Conservation (phyloP, 2,797 vertebrate genomes). For the Cuculus canorus region DNA sequence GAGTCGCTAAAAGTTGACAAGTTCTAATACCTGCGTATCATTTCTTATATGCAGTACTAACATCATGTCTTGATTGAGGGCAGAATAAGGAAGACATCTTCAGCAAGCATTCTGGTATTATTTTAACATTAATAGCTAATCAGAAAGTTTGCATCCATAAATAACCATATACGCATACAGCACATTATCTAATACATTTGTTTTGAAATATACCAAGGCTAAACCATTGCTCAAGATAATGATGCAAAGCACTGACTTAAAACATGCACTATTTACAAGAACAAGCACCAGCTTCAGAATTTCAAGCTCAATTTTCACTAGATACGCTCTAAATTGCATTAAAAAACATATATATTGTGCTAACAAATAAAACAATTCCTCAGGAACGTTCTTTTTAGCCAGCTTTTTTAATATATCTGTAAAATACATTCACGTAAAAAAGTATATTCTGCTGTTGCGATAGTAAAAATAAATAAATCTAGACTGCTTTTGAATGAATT, state of each 20-base stretch:
- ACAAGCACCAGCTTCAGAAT: constrained; percentile 13
- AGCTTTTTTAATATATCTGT: background rate
- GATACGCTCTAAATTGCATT: constrained; percentile 51
- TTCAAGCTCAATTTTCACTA: background rate
- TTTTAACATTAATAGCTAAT: constrained; percentile 64
- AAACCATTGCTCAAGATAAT: constrained; percentile 58
- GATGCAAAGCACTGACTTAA: constrained; percentile 43
- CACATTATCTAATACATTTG: constrained; percentile 26
- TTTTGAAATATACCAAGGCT: constrained; percentile 50
- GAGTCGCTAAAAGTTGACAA: background rate
- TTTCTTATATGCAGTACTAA: constrained; percentile 7
- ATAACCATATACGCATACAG: constrained; percentile 30
- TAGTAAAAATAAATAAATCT: constrained; percentile 60
- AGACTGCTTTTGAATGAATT: constrained; percentile 48
- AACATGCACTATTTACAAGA: constrained; percentile 58
- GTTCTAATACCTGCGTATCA: background rate
- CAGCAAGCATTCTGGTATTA: constrained; percentile 29
- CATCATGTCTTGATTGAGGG: constrained; percentile 3
- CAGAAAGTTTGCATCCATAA: constrained; percentile 60
- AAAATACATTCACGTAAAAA: constrained; percentile 34
- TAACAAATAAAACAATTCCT: constrained; percentile 52
- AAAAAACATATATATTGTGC: constrained; percentile 35
- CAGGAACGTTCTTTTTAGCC: constrained; percentile 34
- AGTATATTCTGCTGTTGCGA: constrained; percentile 46
- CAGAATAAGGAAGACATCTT: constrained; percentile 44